A percentile compares a stretch with the other conserved stretches of the same genome.
Conservation (phyloP, 2,888 invertebrate genomes). For the Dicranocentrus wangi region DNA sequence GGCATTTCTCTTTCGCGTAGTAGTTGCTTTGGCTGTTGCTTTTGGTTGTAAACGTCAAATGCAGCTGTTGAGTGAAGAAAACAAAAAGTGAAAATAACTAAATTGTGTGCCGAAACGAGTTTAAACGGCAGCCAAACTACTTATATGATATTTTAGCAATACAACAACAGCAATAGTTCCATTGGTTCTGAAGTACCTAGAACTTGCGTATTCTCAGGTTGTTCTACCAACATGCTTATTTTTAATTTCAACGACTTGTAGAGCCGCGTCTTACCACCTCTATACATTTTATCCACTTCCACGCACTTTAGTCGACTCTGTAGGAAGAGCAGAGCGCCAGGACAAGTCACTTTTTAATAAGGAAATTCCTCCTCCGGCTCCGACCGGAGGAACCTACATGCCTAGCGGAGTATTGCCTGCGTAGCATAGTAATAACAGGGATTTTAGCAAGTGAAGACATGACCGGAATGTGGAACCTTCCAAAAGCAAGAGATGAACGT, state of each 20-base stretch:
- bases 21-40: too few relatives aligned
- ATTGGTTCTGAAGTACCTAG: too few relatives aligned
- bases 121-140: too few relatives aligned
- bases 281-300: not conserved
- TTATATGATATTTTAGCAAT: too few relatives aligned
- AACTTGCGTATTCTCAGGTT: not conserved
- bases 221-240: constrained; percentile 12
- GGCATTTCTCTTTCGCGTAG: too few relatives aligned
- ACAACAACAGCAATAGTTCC: too few relatives aligned
- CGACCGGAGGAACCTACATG: constrained; percentile 5
- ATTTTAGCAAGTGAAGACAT: constrained; percentile 23
- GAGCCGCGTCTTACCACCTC: not conserved
- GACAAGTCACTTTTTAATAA: constrained; percentile 22
- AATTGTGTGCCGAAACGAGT: too few relatives aligned
- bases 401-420: not conserved
- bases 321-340: not conserved
- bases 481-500: not conserved
- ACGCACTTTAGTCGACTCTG: not conserved
- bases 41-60: too few relatives aligned
- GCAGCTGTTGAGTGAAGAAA: too few relatives aligned
- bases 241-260: constrained; percentile 15
- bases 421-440: constrained; percentile 16
- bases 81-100: too few relatives aligned
- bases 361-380: constrained; percentile 13
- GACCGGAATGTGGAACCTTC: constrained; percentile 19